Base-by-base conservation (phyloP, 2,888 invertebrate genomes). In the Teleogryllus oceanicus region DNA sequence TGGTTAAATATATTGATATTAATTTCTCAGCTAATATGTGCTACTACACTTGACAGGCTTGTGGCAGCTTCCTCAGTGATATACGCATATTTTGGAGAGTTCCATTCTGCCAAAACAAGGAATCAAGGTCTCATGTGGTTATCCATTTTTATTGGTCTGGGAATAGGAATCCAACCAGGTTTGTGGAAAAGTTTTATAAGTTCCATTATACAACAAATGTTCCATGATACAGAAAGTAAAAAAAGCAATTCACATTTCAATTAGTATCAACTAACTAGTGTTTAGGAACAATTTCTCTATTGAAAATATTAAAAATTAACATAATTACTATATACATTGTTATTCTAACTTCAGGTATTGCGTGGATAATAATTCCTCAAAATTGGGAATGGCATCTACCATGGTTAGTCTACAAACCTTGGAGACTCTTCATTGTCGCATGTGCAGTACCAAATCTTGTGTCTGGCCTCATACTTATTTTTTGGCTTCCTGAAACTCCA, bases 71-170 rank as follows among this genome's bases (percentile, higher is more conserved):
- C 91, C 76, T 90, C 91, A 0, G 90, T 91, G 13, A 89, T 89
- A 8, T 91, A 91, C 84, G 90, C 91, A 0, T 89, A 90, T 83
- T 85, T 91, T 5, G 91, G 91, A 5, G 91, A 91, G 84, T 91
- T 91, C 85, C 89, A 89, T 82, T 87, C 88, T 49, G 84, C 86
- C 74, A 85, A 84, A 77, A 86, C 87, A 75, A 86, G 89, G 13
- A 88, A 89, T 2, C 88, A 88, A 83, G 87, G 89, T 87, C 88
- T 89, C 1, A 85, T 87, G 85, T 85, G 85, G 21, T 84, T 86
- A 1, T 85, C 86, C 11, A 84, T 86, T 50, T 85, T 87, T 50
- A 86, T 86, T 77, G 87, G 89, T 0, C 88, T 89, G 75, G 89
- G 85, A n/a, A 85, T 86, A 12, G 85, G 86, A 83, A 20, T 85